phyloP scores from a whole-genome alignment of 2,888 invertebrate species.

The Acronicta leporina region DNA sequence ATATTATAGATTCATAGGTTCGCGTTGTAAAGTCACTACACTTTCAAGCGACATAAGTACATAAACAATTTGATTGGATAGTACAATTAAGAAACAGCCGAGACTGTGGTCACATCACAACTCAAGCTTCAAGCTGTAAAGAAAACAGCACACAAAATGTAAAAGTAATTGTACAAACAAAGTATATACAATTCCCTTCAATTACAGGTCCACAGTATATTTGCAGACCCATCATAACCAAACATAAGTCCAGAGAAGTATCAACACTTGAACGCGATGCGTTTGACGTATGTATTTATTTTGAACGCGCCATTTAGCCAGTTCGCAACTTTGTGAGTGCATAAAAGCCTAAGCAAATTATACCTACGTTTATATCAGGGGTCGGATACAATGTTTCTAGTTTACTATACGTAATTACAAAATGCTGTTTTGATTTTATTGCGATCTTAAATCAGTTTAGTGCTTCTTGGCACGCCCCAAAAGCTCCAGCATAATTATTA shows the following conservation, averaged over 20 bases:
- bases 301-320: slow-evolving; percentile 39
- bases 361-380: slow-evolving; percentile 5
- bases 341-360: slow-evolving; percentile 23
- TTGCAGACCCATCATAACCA: slow-evolving; percentile 45
- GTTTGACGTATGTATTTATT: slow-evolving; percentile 57
- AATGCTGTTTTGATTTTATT: background rate
- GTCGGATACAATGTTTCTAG: slow-evolving; percentile 26
- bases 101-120: too few species aligned
- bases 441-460: background rate
- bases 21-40: too few species aligned
- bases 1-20: background rate
- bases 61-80: too few species aligned
- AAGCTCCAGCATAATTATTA: background rate
- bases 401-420: slow-evolving; percentile 28
- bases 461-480: slow-evolving; percentile 6
- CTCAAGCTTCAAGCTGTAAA: background rate
- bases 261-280: slow-evolving; percentile 36
- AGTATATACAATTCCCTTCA: slow-evolving; percentile 24
- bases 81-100: too few species aligned
- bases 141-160: background rate
- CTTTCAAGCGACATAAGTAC: too few species aligned
- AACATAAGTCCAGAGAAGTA: slow-evolving; percentile 33
- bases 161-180: slow-evolving; percentile 6
- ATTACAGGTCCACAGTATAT: slow-evolving; percentile 37
- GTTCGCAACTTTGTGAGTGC: slow-evolving; percentile 46